Conservation (phyloP, 2,888 invertebrate genomes). For the Torymus texanus region DNA sequence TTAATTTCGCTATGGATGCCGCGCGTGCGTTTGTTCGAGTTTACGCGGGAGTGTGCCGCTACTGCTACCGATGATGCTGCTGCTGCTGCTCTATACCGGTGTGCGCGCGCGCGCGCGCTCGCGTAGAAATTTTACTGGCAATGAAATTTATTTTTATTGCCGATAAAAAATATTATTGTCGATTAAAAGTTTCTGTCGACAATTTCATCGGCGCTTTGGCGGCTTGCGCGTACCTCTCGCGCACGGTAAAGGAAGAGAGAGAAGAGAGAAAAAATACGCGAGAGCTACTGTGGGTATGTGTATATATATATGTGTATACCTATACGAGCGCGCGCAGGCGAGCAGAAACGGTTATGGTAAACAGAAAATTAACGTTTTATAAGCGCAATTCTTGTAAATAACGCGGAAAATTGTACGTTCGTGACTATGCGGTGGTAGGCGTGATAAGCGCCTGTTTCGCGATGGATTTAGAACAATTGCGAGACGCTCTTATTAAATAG, state of each 20-base stretch:
- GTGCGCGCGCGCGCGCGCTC: slow-evolving; percentile 22
- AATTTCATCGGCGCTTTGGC: slow-evolving; percentile 51
- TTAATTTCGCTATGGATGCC: slow-evolving; percentile 44
- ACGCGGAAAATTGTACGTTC: slow-evolving; percentile 22
- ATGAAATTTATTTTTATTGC: slow-evolving; percentile 58
- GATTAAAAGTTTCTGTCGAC: slow-evolving; percentile 58
- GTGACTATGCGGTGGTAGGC: slow-evolving; percentile 4
- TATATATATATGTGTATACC: too few relatives aligned
- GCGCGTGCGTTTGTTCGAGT: slow-evolving; percentile 29
- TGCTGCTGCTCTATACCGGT: neutral
- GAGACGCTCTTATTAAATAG: slow-evolving; percentile 12
- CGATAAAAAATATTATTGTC: slow-evolving; percentile 59
- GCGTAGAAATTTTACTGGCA: slow-evolving; percentile 55
- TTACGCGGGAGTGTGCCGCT: slow-evolving; percentile 9
- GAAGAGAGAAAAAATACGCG: slow-evolving; percentile 19
- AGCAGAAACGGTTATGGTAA: slow-evolving; percentile 29
- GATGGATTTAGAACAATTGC: slow-evolving; percentile 23
- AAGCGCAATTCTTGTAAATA: slow-evolving; percentile 26
- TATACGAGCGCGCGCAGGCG: neutral
- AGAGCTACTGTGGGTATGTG: neutral
- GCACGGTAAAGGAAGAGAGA: neutral
- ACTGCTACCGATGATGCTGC: too few relatives aligned
- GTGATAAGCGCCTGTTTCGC: neutral
- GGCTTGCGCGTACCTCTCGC: slow-evolving; percentile 1
- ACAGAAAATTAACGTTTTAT: slow-evolving; percentile 42